Evolutionary conservation across 1,140 invertebrate species (phyloP).

Genomic region (Manduca sexta): DNA sequence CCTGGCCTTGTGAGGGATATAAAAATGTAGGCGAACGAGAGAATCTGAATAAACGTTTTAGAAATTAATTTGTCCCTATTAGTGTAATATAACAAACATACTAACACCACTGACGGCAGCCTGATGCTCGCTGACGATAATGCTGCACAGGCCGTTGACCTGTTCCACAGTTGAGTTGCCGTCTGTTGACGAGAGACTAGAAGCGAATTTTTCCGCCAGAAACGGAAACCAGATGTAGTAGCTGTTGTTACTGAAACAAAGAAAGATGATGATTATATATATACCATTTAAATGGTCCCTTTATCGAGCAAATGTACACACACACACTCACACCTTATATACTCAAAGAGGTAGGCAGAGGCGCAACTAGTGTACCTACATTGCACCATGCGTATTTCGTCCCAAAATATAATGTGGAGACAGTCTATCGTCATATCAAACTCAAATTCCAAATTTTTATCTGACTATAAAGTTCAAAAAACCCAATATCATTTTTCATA

Average conservation of each 20-base stretch:
- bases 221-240: slow-evolving; percentile 26
- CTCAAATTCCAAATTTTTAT: too few species aligned
- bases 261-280: background rate
- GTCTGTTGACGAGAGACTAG: background rate
- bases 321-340: background rate
- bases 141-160: slow-evolving; percentile 4
- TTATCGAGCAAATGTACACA: background rate
- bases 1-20: too few species aligned
- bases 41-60: too few species aligned
- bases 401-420: too few species aligned
- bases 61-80: too few species aligned
- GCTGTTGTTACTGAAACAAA: slow-evolving; percentile 29
- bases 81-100: background rate
- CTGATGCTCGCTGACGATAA: slow-evolving; percentile 1
- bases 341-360: too few species aligned
- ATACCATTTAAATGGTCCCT: background rate
- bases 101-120: slow-evolving; percentile 5
- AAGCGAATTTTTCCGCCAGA: slow-evolving; percentile 9
- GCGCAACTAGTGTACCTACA: too few species aligned
- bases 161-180: background rate
- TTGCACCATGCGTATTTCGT: too few species aligned
- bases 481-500: too few species aligned
- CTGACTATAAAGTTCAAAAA: too few species aligned
- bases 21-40: too few species aligned
- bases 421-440: too few species aligned